Percentiles rank a stretch among this genome's conserved stretches.
Evolutionary conservation across 2,113 vertebrate species (phyloP).

Genomic region (Myrmecobius fasciatus): DNA sequence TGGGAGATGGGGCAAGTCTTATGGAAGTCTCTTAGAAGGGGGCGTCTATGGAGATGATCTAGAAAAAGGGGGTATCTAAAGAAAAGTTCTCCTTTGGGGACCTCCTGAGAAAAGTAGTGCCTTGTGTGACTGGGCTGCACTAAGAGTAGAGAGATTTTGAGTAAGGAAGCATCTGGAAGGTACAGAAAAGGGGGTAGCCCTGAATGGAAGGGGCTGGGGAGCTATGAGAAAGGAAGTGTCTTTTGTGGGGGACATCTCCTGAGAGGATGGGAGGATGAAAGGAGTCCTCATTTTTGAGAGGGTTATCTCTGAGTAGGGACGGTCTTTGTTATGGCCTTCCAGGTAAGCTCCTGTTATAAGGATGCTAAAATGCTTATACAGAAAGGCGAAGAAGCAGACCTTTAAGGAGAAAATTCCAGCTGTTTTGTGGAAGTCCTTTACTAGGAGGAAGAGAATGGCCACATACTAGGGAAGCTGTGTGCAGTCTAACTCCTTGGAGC

Average conservation of each 20-base stretch:
- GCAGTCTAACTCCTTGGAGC: not conserved
- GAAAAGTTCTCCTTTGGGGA: not conserved
- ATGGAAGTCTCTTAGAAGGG: not conserved
- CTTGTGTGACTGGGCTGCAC: not conserved
- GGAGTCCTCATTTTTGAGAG: not conserved
- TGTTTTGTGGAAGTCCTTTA: constrained; percentile 41
- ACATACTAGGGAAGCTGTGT: constrained; percentile 53
- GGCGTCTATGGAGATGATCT: not conserved
- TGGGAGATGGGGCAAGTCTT: not conserved
- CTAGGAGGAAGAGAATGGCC: constrained; percentile 13
- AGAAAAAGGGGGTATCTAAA: not conserved
- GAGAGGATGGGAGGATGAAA: not conserved
- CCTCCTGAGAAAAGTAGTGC: not conserved
- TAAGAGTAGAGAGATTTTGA: not conserved
- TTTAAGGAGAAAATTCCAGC: not conserved
- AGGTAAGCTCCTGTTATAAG: not conserved
- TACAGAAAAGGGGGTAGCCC: not conserved
- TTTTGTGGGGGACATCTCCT: not conserved
- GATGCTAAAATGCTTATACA: not conserved
- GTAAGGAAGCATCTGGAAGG: not conserved
- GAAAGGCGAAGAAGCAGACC: not conserved
- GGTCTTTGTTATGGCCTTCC: not conserved
- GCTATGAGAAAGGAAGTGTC: not conserved
- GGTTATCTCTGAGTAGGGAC: not conserved
- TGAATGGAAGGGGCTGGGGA: not conserved